Evolutionary conservation across 2,797 vertebrate species (phyloP), one percentile per base, ranked within the genome.

Genomic region (Hyperoplus immaculatus): DNA sequence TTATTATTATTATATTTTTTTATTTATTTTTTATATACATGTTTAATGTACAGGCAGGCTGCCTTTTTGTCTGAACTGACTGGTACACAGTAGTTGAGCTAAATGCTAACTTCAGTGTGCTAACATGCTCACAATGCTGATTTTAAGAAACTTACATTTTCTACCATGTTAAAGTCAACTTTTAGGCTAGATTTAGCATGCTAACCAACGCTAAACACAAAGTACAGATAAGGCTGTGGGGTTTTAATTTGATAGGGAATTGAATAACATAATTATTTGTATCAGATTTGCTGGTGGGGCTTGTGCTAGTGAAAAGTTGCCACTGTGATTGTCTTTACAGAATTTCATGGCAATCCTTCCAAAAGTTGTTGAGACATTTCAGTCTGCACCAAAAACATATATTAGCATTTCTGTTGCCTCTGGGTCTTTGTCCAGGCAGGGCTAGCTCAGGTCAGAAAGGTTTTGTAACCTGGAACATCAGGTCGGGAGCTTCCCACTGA

Each of bases 381-480:
- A 51, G 29, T 77, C 41, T 65, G 61, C 36, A 65, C 14, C 3
- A 51, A 46, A 49, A 75, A 42, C 45, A 43, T 3, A 55, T 29
- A 43, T 38, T 42, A 53, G 60, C 8, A n/a, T 47, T 77, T 57
- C 11, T 69, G 45, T 75, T 82, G 12, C 60, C 60, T 68, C 51
- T 45, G 65, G 72, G 67, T 90, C 73, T 56, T 82, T 86, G 81
- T 74, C 38, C 75, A 36, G 41, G 53, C 39, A 45, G n/a, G 12
- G 43, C 57, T 56, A 46, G 10, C 43, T 63, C 75, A 49, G 67
- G 66, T 81, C 71, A 77, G 41, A 66, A 71, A 81, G 75, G 59
- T 83, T 89, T 72, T 61, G 59, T 80, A 80, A 82, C 72, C 41
- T 74, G 56, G 71, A 73, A 73, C 78, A 81, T 57, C 46, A 43